These are phyloP conservation scores for Colletes gigas DNA, from an alignment of 1,140 invertebrate genomes.

Conservation along the genomic window DNA sequence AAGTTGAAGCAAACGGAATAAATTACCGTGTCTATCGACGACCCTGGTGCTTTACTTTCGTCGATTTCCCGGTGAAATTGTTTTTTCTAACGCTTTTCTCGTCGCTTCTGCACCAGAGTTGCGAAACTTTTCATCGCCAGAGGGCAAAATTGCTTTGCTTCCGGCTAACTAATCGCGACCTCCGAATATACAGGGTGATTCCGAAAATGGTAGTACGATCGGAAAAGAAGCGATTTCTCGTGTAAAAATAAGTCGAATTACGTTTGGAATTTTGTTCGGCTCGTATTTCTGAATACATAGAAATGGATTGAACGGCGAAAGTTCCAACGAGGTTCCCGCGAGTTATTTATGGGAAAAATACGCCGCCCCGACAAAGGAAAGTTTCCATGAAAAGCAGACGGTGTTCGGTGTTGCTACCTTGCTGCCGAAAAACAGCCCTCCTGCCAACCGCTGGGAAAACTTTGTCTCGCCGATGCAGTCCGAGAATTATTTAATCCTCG, in stretches of 20 bases:
- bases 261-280: too few species aligned
- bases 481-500: constrained; percentile 7
- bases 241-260: too few species aligned
- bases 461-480: constrained; percentile 5
- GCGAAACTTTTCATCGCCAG: background rate
- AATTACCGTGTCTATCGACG: background rate
- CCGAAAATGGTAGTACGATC: too few species aligned
- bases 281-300: background rate
- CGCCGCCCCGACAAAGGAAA: background rate
- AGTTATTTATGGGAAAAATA: background rate
- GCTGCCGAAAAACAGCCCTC: background rate
- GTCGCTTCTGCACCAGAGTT: too few species aligned
- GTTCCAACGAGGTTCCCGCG: background rate
- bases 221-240: too few species aligned
- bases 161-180: background rate
- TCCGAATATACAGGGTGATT: too few species aligned
- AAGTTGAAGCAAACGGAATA: constrained; percentile 44
- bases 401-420: background rate
- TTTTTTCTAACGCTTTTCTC: constrained; percentile 6
- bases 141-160: background rate
- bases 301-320: background rate
- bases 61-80: constrained; percentile 6
- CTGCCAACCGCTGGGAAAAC: background rate
- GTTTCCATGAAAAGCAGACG: background rate
- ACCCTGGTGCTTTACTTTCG: constrained; percentile 1